Conservation (phyloP, 2,797 vertebrate genomes). For the Mormyrus hasselquistii region DNA sequence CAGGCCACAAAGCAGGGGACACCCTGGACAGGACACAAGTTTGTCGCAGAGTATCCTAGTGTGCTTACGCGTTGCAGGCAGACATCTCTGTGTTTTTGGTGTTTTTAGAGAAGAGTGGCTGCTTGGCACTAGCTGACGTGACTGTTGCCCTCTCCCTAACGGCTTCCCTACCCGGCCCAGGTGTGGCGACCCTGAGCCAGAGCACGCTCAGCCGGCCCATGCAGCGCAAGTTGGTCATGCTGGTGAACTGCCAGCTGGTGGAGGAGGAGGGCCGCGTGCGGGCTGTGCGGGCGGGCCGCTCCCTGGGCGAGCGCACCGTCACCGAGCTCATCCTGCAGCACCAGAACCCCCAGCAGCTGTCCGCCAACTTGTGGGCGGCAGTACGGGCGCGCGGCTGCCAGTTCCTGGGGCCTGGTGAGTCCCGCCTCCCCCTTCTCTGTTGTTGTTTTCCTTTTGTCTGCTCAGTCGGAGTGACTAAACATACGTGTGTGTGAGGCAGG, state of each 20-base stretch:
- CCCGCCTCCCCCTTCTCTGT: neutral
- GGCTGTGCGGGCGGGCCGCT: constrained; percentile 82
- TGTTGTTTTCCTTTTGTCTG: neutral
- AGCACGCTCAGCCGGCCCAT: constrained; percentile 90
- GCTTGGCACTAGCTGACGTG: neutral
- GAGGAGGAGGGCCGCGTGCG: constrained; percentile 88
- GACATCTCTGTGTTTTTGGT: neutral
- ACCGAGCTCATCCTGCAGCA: constrained; percentile 92
- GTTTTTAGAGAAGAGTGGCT: neutral
- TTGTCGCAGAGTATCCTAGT: neutral
- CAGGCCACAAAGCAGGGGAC: neutral
- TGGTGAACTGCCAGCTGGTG: constrained; percentile 93
- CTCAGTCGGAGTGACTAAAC: too few species aligned
- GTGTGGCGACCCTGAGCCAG: constrained; percentile 75
- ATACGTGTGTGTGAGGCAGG: neutral
- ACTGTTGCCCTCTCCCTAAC: neutral
- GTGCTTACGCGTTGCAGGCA: neutral
- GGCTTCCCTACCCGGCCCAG: constrained; percentile 43
- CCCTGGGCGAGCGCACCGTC: constrained; percentile 84
- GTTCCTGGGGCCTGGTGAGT: constrained; percentile 87
- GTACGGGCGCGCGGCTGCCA: constrained; percentile 90
- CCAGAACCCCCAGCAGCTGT: constrained; percentile 94
- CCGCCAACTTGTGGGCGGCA: constrained; percentile 92
- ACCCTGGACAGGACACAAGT: neutral
- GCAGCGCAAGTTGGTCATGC: constrained; percentile 91